Conservation (phyloP, 2,113 vertebrate species). For the Andinoacara biseriatus region DNA sequence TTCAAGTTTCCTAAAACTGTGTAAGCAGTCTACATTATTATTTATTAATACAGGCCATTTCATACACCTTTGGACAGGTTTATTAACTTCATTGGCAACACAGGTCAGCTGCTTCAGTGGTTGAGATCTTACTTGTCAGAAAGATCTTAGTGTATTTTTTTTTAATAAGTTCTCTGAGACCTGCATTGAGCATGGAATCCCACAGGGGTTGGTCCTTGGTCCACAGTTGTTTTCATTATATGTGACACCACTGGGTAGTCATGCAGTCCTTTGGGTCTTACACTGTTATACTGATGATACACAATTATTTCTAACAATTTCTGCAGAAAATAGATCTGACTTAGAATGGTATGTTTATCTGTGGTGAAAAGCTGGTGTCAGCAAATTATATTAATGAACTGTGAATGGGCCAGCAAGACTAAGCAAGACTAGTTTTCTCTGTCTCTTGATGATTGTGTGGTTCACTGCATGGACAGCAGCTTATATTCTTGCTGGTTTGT, state of each 20-base stretch:
- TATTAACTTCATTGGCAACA: neutral
- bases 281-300: neutral
- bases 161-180: too few relatives aligned
- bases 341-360: neutral
- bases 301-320: neutral
- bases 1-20: neutral
- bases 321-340: neutral
- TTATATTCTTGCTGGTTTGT: neutral
- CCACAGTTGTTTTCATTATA: neutral
- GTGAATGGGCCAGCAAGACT: too few relatives aligned
- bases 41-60: neutral
- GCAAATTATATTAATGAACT: neutral
- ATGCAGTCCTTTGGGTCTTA: neutral
- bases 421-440: too few relatives aligned
- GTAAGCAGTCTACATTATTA: neutral
- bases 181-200: too few relatives aligned
- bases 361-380: neutral
- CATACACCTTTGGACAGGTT: neutral
- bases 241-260: neutral
- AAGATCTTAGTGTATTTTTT: too few relatives aligned
- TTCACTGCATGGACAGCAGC: neutral
- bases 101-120: too few relatives aligned
- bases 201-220: neutral
- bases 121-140: too few relatives aligned
- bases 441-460: too few relatives aligned